Evolutionary conservation across 1,140 invertebrate genomes (phyloP).

Genomic region (Myzus persicae): DNA sequence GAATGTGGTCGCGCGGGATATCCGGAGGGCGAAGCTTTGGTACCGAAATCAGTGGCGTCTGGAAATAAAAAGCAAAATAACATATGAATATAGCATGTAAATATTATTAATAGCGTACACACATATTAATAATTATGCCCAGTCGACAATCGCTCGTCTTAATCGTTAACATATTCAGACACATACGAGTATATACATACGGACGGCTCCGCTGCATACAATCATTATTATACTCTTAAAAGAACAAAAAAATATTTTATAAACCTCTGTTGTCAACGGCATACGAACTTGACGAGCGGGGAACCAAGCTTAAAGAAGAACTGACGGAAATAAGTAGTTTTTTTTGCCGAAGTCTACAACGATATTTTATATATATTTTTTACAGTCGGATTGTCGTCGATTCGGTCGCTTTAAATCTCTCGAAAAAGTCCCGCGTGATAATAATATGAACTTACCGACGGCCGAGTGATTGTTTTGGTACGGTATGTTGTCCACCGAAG

Average conservation of each 20-base stretch:
- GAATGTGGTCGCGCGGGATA: slow-evolving; percentile 31
- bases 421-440: not conserved
- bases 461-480: slow-evolving; percentile 46
- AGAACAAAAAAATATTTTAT: not conserved
- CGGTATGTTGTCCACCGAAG: slow-evolving; percentile 49
- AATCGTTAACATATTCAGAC: not conserved
- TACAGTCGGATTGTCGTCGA: not conserved
- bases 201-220: not conserved
- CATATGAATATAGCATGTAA: too few relatives aligned
- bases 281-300: not conserved
- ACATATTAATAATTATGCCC: not conserved
- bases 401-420: not conserved
- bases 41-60: slow-evolving; percentile 10
- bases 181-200: not conserved
- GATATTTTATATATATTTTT: too few relatives aligned
- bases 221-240: too few relatives aligned
- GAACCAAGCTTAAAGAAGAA: not conserved
- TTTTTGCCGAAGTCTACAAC: too few relatives aligned
- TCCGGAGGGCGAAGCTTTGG: not conserved
- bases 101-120: too few relatives aligned
- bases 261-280: not conserved
- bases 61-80: not conserved
- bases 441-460: not conserved
- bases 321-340: not conserved
- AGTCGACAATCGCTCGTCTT: not conserved